Base-by-base conservation (phyloP, 2,888 invertebrate species). In the Dastarcus helophoroides region DNA sequence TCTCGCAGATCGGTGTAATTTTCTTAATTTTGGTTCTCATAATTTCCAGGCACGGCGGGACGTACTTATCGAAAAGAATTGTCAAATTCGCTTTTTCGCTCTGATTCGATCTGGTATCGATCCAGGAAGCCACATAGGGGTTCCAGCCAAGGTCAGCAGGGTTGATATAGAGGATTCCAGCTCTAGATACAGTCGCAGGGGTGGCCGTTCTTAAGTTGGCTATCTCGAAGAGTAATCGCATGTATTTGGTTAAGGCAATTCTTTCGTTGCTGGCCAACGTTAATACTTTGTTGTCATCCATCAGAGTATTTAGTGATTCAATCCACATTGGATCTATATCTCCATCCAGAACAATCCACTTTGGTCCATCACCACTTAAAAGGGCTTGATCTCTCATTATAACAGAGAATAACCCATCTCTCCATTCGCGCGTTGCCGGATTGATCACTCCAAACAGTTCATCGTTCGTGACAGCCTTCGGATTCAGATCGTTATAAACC, bases 271-370 rank as follows among this genome's bases (percentile, higher is more conserved):
- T 90, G 4, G 93, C 93, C 44, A 94, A 62, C 0, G 93, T 94
- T 39, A 94, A 57, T 3, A 91, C 85, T 67, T 94, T 94, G 59
- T 94, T 94, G 55, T 94, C 94, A 58, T 94, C 94, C 93, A 94
- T 94, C 10, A 94, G 77, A 3, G 93, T 94, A 55, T 94, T 94
- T 14, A 94, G 68, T 16, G 90, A 91, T 62, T 94, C 93, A 50
- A 94, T 94, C 94, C 93, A 94, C 91, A 93, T 93, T 2, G 93
- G 93, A 66, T 94, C 93, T 46, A 94, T 93, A 54, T 94, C 93
- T 10, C 94, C 93, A 58, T 94, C 94, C 26, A 91, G 69, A 5
- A 94, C 83, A 46, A 94, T 89, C 94, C 94, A 94, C 56, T 91
- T 91, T 0, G 86, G 82, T 0, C 82, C 80, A 47, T 81, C 80